Evolutionary conservation across 1,140 invertebrate genomes (phyloP), one percentile per base, ranked within the genome.

Genomic region (Drosophila watanabei): DNA sequence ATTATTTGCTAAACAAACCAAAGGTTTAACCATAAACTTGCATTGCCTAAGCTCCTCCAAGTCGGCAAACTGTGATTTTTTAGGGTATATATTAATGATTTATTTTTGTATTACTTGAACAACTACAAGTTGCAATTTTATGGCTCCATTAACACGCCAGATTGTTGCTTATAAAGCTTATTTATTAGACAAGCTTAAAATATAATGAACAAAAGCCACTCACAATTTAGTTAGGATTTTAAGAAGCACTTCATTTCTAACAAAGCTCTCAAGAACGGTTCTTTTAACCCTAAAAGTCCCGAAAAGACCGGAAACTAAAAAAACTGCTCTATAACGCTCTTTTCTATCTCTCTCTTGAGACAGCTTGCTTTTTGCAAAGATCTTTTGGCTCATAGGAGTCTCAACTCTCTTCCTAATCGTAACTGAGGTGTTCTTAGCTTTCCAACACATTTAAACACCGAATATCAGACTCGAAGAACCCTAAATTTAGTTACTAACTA

Each of bases 91-190:
- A 18, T 58, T 24, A 58, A 16, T 16, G 35, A 16, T 16, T 43
- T 33, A 28, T 33, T 61, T 45, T 20, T 14, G 4, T 18, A 18
- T 7, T 45, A 28, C 7, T 7, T 24, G 16, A n/a, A 24, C 28
- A 43, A 24, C 33, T 61, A n/a, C 9, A 7, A 14, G 37, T 30
- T 24, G 33, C 33, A 24, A 13, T 61, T 33, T 61, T 64, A 59
- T 64, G 6, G 14, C 49, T 3, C 2, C 11, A 62, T 59, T 45
- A 59, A 37, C 24, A 8, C 20, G 0, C 0, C 18, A 16, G 18
- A 18, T 24, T 14, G 8, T 37, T 24, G 28, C 3, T 18, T 16
- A 13, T 30, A 4, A 28, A 18, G 60, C 45, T n/a, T 16, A 8
- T 33, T 48, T 14, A 46, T 48, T 5, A 35, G 11, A 11, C 5